Evolutionary conservation across 2,888 invertebrate genomes (phyloP).

Genomic region (Synanthedon andrenaeformis): DNA sequence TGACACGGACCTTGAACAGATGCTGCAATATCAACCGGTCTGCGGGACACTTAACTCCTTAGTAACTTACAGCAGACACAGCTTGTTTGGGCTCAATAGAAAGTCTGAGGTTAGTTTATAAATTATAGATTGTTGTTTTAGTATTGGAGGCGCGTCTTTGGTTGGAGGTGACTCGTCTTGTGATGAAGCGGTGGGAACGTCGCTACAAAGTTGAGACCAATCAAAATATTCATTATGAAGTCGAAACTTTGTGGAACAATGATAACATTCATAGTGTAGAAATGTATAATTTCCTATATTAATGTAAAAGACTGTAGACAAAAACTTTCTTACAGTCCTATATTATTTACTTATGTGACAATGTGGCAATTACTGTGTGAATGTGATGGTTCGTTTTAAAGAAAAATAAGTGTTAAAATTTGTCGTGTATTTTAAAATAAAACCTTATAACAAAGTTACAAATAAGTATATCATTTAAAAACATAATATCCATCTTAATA

Average conservation of each 20-base stretch:
- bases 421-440: too few relatives aligned
- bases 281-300: slow-evolving; percentile 48
- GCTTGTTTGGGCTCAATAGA: too few relatives aligned
- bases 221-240: slow-evolving; percentile 20
- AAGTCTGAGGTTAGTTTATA: too few relatives aligned
- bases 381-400: not conserved
- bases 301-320: not conserved
- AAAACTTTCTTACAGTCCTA: too few relatives aligned
- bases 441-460: not conserved
- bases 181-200: slow-evolving; percentile 41
- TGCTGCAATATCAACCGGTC: too few relatives aligned
- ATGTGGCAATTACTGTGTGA: not conserved
- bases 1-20: too few relatives aligned
- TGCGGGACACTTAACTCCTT: too few relatives aligned
- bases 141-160: slow-evolving; percentile 48
- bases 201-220: slow-evolving; percentile 12
- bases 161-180: slow-evolving; percentile 45
- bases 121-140: slow-evolving; percentile 6
- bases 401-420: not conserved
- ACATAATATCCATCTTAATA: not conserved
- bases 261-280: slow-evolving; percentile 53
- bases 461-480: not conserved
- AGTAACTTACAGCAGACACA: too few relatives aligned
- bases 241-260: slow-evolving; percentile 51
- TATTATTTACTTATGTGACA: too few relatives aligned